Base-by-base conservation (phyloP, 2,113 vertebrate genomes). In the Macrotus californicus region DNA sequence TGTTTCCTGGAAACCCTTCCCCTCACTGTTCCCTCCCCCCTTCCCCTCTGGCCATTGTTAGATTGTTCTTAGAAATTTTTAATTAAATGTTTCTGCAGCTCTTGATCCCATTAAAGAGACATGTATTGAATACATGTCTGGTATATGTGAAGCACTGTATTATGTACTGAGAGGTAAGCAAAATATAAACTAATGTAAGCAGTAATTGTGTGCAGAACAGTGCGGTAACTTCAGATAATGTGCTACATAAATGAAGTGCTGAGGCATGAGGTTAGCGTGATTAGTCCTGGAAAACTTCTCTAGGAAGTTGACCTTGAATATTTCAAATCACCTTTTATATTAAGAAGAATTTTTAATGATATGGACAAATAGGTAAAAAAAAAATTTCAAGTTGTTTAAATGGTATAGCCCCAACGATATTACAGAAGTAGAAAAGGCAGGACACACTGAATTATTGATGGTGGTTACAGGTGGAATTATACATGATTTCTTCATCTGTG, bases 341-440 rank as follows among this genome's bases (percentile, higher is more conserved):
- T 95, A 79, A 87, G n/a, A 81, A 89, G 43, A 73, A 39, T 75
- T 70, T 96, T 79, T n/a, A 96, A 70, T 89, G 66, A 75, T 66
- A 41, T 21, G 11, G 31, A 43, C 6, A 87, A n/a, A 61, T 72
- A 77, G 29, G 36, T 94, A 9, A 48, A 84, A 80, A 89, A 80
- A 29, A 29, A 54, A 36, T 83, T 90, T 95, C 34, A 87, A n/a
- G 36, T 84, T 85, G 14, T 83, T 29, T 67, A 6, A 83, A n/a
- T 36, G 46, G 15, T 73, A 39, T 95, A 64, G 86, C 80, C 34
- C 83, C 36, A 92, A 41, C 4, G 61, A 36, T 50, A 48, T 89
- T 89, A 73, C 50, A 91, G 69, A 89, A 84, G 5, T 46, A 69
- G 36, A 82, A 52, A 89, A 61, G 39, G 6, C 43, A 73, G 84